Conservation (phyloP, 2,888 invertebrate genomes). For the Penaeus monodon region DNA sequence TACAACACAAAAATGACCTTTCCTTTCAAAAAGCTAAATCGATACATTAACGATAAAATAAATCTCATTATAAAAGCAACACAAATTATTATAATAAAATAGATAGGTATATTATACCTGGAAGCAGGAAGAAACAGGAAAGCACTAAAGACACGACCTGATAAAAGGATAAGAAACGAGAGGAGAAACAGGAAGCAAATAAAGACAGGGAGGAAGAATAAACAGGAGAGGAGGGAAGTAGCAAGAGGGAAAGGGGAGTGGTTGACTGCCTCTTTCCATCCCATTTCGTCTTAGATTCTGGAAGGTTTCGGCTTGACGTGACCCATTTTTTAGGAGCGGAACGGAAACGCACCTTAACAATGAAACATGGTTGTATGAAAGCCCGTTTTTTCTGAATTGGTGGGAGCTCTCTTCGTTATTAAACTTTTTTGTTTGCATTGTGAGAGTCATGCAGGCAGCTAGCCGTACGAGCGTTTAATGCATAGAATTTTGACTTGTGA, state of each 20-base stretch:
- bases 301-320: too few relatives aligned
- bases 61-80: too few relatives aligned
- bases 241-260: neutral
- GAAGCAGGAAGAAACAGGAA: neutral
- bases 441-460: neutral
- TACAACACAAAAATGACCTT: too few relatives aligned
- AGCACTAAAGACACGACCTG: neutral
- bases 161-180: neutral
- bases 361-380: conserved; percentile 18
- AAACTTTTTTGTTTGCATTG: conserved; percentile 8
- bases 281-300: too few relatives aligned
- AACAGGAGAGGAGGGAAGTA: neutral
- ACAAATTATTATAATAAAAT: too few relatives aligned
- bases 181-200: neutral
- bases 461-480: neutral
- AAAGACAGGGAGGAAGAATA: neutral
- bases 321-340: neutral
- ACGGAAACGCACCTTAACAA: conserved; percentile 13
- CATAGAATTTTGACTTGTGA: neutral
- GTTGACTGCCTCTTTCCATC: neutral
- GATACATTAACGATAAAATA: too few relatives aligned
- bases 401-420: conserved; percentile 21
- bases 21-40: too few relatives aligned
- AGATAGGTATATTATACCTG: too few relatives aligned
- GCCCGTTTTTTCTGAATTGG: neutral